Percentiles rank a stretch among this genome's conserved stretches.
These are phyloP conservation scores for Zoroaster sp. DNA, from an alignment of 53 echinoderm and acorn worm species.

Conservation along the genomic window DNA sequence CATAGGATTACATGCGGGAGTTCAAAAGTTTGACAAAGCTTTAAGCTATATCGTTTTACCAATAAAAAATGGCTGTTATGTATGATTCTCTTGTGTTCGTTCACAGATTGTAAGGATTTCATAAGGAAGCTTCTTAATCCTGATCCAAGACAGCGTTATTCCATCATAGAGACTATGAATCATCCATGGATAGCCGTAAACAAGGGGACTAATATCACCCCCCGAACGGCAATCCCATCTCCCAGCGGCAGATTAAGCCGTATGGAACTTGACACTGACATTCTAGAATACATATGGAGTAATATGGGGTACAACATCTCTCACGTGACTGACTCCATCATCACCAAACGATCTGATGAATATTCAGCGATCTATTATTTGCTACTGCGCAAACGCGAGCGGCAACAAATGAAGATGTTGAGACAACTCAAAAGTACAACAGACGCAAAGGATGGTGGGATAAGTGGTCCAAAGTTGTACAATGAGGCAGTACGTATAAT, in stretches of 20 bases:
- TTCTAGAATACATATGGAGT: slow-evolving; percentile 71
- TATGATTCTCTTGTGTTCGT: neutral
- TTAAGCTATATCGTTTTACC: no score
- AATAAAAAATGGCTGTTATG: neutral
- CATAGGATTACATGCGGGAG: neutral
- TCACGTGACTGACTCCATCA: slow-evolving; percentile 83
- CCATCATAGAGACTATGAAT: slow-evolving; percentile 63
- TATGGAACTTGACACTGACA: slow-evolving; percentile 84
- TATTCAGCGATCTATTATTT: slow-evolving; percentile 88
- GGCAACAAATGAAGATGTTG: slow-evolving; percentile 46
- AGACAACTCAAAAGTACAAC: neutral
- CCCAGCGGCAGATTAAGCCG: slow-evolving; percentile 68
- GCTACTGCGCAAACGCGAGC: slow-evolving; percentile 58
- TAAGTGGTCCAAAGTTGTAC: slow-evolving; percentile 30
- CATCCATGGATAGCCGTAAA: slow-evolving; percentile 76
- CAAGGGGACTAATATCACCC: neutral
- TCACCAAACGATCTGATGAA: slow-evolving; percentile 79
- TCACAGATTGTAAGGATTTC: slow-evolving; percentile 86
- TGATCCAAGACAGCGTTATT: slow-evolving; percentile 76
- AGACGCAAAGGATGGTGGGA: slow-evolving; percentile 33
- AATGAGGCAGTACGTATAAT: slow-evolving; percentile 36
- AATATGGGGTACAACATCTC: slow-evolving; percentile 76
- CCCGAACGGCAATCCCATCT: slow-evolving; percentile 39
- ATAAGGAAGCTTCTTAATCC: slow-evolving; percentile 78
- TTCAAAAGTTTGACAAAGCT: neutral